Percentiles rank a stretch among this genome's conserved stretches.
Conservation (phyloP, 1,140 invertebrate species). For the Agrilus planipennis region DNA sequence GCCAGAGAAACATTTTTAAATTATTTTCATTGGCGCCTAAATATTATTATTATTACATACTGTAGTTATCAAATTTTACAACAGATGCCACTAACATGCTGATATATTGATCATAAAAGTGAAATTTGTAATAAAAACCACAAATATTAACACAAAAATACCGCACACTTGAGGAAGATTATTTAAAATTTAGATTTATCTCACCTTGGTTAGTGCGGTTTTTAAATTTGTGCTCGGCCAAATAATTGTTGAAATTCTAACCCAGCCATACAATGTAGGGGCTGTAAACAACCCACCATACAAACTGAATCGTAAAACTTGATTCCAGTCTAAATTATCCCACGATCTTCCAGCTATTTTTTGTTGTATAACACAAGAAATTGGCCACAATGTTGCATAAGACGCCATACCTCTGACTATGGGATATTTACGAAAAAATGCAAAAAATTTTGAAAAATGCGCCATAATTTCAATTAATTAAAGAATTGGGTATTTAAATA, state of each 20-base stretch:
- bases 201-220: constrained; percentile 58
- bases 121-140: too few relatives aligned
- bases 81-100: too few relatives aligned
- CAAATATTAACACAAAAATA: too few relatives aligned
- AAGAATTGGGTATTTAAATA: not conserved
- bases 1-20: constrained; percentile 21
- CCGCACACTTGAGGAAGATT: too few relatives aligned
- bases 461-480: constrained; percentile 3
- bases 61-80: not conserved
- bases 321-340: constrained; percentile 44
- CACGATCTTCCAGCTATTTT: constrained; percentile 41
- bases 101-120: too few relatives aligned
- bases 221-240: constrained; percentile 51
- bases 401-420: constrained; percentile 56
- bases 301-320: constrained; percentile 50
- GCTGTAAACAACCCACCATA: constrained; percentile 60
- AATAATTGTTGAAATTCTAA: constrained; percentile 46
- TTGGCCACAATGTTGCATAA: constrained; percentile 51
- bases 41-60: not conserved
- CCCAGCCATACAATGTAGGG: constrained; percentile 58
- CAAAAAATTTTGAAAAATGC: constrained; percentile 25
- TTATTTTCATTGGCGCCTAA: not conserved
- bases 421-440: constrained; percentile 35
- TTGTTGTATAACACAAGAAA: constrained; percentile 32
- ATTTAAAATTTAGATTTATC: too few relatives aligned